A percentile compares a stretch with the other conserved stretches of the same genome.
phyloP scores from a whole-genome alignment of 2,113 vertebrate species.

The Barnardius zonarius region DNA sequence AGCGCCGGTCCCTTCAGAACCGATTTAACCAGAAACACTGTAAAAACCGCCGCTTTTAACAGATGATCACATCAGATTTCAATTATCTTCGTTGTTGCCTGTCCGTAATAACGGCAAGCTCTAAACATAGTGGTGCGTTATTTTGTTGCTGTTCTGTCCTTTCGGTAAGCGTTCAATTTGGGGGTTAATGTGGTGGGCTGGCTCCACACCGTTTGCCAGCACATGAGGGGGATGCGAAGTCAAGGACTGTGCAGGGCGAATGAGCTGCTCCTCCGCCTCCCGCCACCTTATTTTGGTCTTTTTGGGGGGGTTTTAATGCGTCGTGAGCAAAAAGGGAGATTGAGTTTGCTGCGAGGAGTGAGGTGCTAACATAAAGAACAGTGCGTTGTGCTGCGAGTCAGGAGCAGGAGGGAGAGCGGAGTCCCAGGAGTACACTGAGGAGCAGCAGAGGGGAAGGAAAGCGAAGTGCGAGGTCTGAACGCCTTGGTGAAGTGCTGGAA shows the following conservation, averaged over 20 bases:
- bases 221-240: neutral
- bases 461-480: neutral
- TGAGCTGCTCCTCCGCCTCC: neutral
- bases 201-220: neutral
- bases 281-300: too few species aligned
- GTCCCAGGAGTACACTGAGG: accelerated
- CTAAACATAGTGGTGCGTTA: neutral
- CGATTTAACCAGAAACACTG: neutral
- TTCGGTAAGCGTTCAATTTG: neutral
- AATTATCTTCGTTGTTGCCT: neutral
- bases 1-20: neutral
- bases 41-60: neutral
- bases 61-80: neutral
- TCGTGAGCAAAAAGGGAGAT: neutral
- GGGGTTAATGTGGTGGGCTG: neutral
- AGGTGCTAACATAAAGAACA: neutral
- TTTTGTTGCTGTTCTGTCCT: neutral
- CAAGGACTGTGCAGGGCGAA: accelerated
- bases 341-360: neutral
- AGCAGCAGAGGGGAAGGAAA: neutral
- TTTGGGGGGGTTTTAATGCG: neutral
- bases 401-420: neutral
- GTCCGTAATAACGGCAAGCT: neutral
- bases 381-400: accelerated
- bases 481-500: neutral